These are phyloP conservation scores for Leptura quadrifasciata DNA, from an alignment of 2,888 invertebrate species.

Conservation along the genomic window DNA sequence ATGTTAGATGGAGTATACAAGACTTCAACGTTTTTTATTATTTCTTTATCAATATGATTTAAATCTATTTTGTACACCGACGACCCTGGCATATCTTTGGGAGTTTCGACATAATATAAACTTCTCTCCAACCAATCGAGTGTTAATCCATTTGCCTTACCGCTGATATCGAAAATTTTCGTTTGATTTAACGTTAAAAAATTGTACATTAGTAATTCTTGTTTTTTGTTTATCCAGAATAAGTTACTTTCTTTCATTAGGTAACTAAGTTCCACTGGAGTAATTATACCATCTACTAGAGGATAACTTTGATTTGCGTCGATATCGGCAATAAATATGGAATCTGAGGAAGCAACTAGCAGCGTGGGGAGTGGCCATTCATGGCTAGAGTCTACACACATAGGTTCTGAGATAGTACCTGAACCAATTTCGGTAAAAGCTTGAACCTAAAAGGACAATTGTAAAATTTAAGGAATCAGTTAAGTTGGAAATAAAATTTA, in stretches of 20 bases:
- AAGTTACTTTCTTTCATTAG: constrained; percentile 83
- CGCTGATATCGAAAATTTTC: constrained; percentile 77
- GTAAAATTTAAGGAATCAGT: background rate
- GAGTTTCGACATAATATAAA: constrained; percentile 86
- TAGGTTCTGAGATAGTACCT: constrained; percentile 81
- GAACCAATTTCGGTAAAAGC: constrained; percentile 88
- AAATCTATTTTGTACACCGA: constrained; percentile 82
- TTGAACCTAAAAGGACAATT: constrained; percentile 78
- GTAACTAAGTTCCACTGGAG: constrained; percentile 82
- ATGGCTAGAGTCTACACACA: constrained; percentile 81
- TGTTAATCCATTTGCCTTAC: constrained; percentile 81
- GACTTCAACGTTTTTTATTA: constrained; percentile 75
- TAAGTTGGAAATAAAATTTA: background rate
- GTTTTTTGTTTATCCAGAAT: constrained; percentile 89
- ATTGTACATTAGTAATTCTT: constrained; percentile 80
- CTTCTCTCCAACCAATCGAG: constrained; percentile 92
- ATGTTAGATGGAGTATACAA: constrained; percentile 78
- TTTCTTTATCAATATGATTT: constrained; percentile 77
- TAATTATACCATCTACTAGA: constrained; percentile 80
- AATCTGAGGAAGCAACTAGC: constrained; percentile 83
- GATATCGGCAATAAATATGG: constrained; percentile 85
- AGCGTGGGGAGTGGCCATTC: constrained; percentile 88
- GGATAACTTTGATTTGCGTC: constrained; percentile 79
- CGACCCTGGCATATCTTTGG: constrained; percentile 71
- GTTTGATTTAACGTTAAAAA: constrained; percentile 75